Base-by-base conservation (phyloP, 2,888 invertebrate species). In the Drosophila quinaria region DNA sequence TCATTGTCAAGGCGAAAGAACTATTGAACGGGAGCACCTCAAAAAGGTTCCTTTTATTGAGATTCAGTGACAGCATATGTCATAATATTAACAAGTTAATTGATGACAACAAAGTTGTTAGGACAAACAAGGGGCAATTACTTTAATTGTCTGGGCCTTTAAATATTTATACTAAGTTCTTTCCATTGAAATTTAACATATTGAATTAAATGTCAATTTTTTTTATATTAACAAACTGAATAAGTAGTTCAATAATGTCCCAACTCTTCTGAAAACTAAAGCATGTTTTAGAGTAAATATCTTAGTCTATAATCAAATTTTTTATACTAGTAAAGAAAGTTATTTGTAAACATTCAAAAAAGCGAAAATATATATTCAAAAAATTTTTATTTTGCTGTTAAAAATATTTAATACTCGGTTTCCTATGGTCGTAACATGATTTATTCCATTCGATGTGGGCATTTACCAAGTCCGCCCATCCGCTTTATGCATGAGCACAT, bases 401-500 rank as follows among this genome's bases (percentile, higher is more conserved):
- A 35, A 17, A 41, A 47, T 37, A 46, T 46, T 55, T 65, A 62
- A 65, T 55, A 61, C 37, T 59, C 42, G n/a, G 44, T 31, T 55
- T 56, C 25, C n/a, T 31, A 37, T 54, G 19, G 33, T 50, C 64
- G 55, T 69, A 65, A 75, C 62, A 46, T 76, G 72, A 76, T 73
- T 76, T 76, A 76, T 64, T 31, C 46, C 64, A 54, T 72, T 76
- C 75, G 44, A 47, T 49, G 64, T 64, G 55, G 49, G 50, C 33
- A 17, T n/a, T 17, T 41, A 3, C 17, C 17, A 9, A n/a, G 15
- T 42, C 60, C 33, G 19, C 15, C 64, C 60, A 70, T 15, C 62
- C 55, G 54, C 77, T 72, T 84, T 78, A 78, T 85, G 83, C 84
- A 68, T 85, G 83, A 80, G 64, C 81, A 84, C 83, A 85, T 81